These are phyloP conservation scores for Epistrophella euchroma DNA, from an alignment of 2,888 invertebrate species.

Conservation along the genomic window DNA sequence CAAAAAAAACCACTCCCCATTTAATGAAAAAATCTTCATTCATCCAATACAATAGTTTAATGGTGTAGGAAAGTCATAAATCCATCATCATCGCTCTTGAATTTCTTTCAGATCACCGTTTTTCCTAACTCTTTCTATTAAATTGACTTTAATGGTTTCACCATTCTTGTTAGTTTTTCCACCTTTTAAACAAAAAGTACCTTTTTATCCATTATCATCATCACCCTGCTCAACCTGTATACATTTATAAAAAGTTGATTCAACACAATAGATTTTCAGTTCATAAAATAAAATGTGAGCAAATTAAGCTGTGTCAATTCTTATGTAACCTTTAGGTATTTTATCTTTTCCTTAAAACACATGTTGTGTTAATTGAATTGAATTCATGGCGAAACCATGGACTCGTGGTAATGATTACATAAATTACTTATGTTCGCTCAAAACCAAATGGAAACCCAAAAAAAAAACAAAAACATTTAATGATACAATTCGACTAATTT, in stretches of 20 bases:
- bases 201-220: neutral
- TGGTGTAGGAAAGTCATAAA: neutral
- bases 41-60: neutral
- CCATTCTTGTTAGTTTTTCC: neutral
- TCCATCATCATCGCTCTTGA: neutral
- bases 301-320: conserved; percentile 28
- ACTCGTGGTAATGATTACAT: conserved; percentile 1
- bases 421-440: neutral
- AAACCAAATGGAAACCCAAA: conserved; percentile 16
- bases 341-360: neutral
- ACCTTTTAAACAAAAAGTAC: neutral
- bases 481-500: conserved; percentile 38
- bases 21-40: too few species aligned
- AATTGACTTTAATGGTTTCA: conserved; percentile 7
- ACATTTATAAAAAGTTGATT: neutral
- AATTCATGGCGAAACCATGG: neutral
- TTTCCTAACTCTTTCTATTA: neutral
- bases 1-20: too few species aligned
- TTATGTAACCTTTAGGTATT: conserved; percentile 35
- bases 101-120: neutral
- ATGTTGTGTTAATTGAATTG: conserved; percentile 46
- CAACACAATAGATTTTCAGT: neutral
- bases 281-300: conserved; percentile 5
- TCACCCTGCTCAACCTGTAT: neutral
- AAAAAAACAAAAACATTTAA: conserved; percentile 34